Base-by-base conservation (phyloP, 2,888 invertebrate genomes). In the Dasypogon diadema region DNA sequence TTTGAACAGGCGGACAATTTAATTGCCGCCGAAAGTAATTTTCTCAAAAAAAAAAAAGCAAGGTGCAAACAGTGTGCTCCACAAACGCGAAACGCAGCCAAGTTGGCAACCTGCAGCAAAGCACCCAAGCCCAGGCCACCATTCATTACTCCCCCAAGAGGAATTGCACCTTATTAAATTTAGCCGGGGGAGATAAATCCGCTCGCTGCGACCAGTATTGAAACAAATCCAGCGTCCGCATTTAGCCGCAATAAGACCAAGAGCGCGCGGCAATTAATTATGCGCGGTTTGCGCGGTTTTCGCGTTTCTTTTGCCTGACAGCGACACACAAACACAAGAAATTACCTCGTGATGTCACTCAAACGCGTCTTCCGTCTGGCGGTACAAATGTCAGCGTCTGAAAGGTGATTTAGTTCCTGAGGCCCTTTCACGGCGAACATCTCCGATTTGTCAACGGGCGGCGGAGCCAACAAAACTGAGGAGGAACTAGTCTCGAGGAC, bases 261-360 rank as follows among this genome's bases (percentile, higher is more conserved):
- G 22, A 6, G 14, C 4, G 54, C 54, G 21, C 37, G 21, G 37
- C 54, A 54, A 54, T 54, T 54, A 54, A 54, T 54, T 54, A 48
- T 2, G 5, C 6, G 5, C 22, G 54, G 6, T 18, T 8, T 54
- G 18, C 21, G n/a, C 2, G 21, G 12, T 34, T 6, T 6, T 70
- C 34, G n/a, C 5, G 21, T 54, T 54, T 24, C 30, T 24, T 34
- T 10, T 37, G 24, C 34, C 30, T 34, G 30, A 54, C 54, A 18
- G 54, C 51, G 3, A 30, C 24, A 26, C 4, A 10, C 56, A 56
- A 56, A 30, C 10, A 26, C 26, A 30, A 34, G 70, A 37, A 46
- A 70, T 54, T 54, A 63, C 18, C 54, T 30, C 54, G 70, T 37
- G 54, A 51, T 70, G 70, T 70, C 70, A 70, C 54, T 70, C 70